These are phyloP conservation scores for Andrena dorsata DNA, from an alignment of 2,888 invertebrate genomes.

Conservation along the genomic window DNA sequence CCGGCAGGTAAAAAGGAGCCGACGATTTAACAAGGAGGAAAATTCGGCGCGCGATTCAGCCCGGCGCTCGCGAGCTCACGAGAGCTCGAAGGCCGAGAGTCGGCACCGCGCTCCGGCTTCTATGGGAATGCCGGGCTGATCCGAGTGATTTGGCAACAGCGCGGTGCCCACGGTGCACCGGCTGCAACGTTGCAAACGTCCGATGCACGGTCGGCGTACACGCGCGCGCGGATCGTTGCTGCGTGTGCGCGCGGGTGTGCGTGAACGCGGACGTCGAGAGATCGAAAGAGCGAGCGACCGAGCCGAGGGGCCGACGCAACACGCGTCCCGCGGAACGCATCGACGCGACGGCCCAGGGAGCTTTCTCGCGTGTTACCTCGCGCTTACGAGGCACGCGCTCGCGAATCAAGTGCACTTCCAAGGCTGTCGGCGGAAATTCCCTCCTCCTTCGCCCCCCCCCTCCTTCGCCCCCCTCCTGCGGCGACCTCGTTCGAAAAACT, in stretches of 20 bases:
- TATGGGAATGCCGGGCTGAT: constrained; percentile 59
- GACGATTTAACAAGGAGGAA: neutral
- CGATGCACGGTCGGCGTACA: constrained; percentile 51
- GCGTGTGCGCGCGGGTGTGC: constrained; percentile 19
- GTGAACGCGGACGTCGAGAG: constrained; percentile 35
- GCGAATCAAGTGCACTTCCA: constrained; percentile 69
- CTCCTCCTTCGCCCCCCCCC: constrained; percentile 12
- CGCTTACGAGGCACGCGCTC: constrained; percentile 48
- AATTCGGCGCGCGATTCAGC: constrained; percentile 10
- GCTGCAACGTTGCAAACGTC: constrained; percentile 68
- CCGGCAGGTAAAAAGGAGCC: neutral
- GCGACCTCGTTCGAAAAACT: constrained; percentile 55
- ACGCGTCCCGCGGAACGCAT: constrained; percentile 34
- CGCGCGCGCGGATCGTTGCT: constrained; percentile 59
- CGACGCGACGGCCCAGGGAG: constrained; percentile 24
- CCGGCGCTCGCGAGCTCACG: constrained; percentile 31
- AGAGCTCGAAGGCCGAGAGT: constrained; percentile 41
- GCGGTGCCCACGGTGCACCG: constrained; percentile 70
- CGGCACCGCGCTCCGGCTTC: constrained; percentile 41
- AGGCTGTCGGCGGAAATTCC: constrained; percentile 61
- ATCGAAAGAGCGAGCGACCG: constrained; percentile 47
- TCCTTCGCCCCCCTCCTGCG: neutral
- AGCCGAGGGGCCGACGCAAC: constrained; percentile 40
- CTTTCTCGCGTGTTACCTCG: constrained; percentile 52
- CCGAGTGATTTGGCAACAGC: constrained; percentile 68